These are phyloP conservation scores for Anodontia alba DNA, from an alignment of 2,888 invertebrate genomes.

Conservation along the genomic window DNA sequence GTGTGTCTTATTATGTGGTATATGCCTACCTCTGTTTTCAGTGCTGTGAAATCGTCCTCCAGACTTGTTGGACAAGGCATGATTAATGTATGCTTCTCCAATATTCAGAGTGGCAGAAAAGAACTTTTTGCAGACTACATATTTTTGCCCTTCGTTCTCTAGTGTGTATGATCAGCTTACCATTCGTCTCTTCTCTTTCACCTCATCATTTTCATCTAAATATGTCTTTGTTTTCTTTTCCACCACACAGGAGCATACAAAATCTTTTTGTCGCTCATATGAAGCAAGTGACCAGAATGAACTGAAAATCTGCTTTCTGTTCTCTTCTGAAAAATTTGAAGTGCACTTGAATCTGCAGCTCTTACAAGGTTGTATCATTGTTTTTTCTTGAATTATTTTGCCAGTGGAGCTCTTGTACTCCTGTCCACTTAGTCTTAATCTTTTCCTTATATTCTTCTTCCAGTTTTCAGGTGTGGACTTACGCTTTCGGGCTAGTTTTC, in stretches of 20 bases:
- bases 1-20: too few relatives aligned
- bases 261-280: too few relatives aligned
- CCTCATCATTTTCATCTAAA: too few relatives aligned
- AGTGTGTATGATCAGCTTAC: background rate
- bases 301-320: constrained; percentile 19
- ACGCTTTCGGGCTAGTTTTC: constrained; percentile 1
- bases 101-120: too few relatives aligned
- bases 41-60: too few relatives aligned
- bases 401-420: constrained; percentile 24
- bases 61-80: too few relatives aligned
- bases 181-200: constrained; percentile 7
- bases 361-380: constrained; percentile 1
- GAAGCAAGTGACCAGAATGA: too few relatives aligned
- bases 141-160: too few relatives aligned
- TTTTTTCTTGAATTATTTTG: constrained; percentile 10
- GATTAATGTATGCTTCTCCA: too few relatives aligned
- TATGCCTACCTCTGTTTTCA: too few relatives aligned
- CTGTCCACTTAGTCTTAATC: constrained; percentile 10
- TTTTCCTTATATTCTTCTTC: constrained; percentile 25
- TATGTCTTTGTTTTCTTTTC: too few relatives aligned
- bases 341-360: constrained; percentile 24
- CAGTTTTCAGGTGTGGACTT: constrained; percentile 20
- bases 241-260: constrained; percentile 7
- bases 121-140: too few relatives aligned
- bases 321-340: constrained; percentile 19